phyloP scores from a whole-genome alignment of 2,888 invertebrate species.

The Colostygia pectinataria region DNA sequence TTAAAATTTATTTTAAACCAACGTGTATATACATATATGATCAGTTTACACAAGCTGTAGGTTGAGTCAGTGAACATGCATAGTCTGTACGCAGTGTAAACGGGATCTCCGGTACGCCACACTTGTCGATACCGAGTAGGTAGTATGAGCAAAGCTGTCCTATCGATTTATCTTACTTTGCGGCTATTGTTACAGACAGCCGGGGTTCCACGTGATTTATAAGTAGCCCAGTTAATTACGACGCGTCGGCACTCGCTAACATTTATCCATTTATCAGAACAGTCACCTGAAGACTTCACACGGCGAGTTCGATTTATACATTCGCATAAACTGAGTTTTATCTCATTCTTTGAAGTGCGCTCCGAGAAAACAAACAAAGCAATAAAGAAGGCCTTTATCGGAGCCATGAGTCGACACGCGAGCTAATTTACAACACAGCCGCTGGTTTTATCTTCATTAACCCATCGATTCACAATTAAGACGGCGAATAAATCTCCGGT shows the following conservation, averaged over 20 bases:
- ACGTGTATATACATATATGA: conserved; percentile 26
- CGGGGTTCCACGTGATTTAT: conserved; percentile 75
- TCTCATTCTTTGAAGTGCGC: conserved; percentile 80
- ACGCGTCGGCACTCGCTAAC: conserved; percentile 67
- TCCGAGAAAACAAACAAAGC: conserved; percentile 81
- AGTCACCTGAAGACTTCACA: conserved; percentile 36
- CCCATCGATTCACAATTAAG: conserved; percentile 84
- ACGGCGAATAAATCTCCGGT: conserved; percentile 82
- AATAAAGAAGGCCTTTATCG: conserved; percentile 82
- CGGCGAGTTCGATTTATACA: conserved; percentile 63
- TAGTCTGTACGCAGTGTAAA: conserved; percentile 51
- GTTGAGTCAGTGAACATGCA: conserved; percentile 35
- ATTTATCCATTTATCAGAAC: conserved; percentile 62
- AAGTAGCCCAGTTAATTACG: conserved; percentile 75
- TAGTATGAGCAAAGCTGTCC: conserved; percentile 71
- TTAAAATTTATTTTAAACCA: not conserved
- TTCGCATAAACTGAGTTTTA: conserved; percentile 79
- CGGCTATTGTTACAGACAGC: conserved; percentile 71
- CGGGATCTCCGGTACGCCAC: conserved; percentile 48
- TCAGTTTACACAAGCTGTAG: too few species aligned
- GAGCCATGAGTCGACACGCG: conserved; percentile 82
- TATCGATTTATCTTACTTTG: conserved; percentile 80
- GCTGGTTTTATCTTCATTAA: conserved; percentile 83
- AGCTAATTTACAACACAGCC: conserved; percentile 83
- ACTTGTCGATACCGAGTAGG: conserved; percentile 72